These are phyloP conservation scores for Pseudococcus jackbeardsleyi DNA, from an alignment of 2,888 invertebrate genomes.

Conservation along the genomic window DNA sequence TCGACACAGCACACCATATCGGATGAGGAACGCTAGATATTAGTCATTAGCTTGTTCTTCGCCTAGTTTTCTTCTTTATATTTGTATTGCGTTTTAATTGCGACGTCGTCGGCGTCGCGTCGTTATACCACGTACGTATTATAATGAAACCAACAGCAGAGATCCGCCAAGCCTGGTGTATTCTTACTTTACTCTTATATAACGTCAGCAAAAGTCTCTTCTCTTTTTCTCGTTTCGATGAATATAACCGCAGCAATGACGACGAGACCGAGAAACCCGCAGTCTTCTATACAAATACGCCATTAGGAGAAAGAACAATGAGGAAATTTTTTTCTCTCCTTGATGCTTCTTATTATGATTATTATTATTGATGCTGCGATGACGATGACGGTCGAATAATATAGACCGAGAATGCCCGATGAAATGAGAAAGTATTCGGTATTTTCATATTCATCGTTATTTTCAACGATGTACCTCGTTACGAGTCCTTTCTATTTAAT, in stretches of 20 bases:
- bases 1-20: background rate
- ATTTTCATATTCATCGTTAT: slow-evolving; percentile 5
- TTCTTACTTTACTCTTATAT: background rate
- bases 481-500: background rate
- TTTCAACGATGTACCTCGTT: no score
- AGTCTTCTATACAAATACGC: background rate
- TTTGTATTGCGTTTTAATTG: slow-evolving; percentile 59
- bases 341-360: background rate
- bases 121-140: background rate
- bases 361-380: background rate
- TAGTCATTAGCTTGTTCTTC: slow-evolving; percentile 50
- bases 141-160: background rate
- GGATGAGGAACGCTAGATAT: slow-evolving; percentile 25
- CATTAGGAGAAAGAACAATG: background rate
- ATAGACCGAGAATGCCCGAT: background rate
- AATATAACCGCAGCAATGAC: background rate
- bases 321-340: background rate
- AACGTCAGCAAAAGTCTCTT: background rate
- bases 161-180: no score
- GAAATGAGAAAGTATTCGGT: background rate
- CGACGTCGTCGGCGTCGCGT: background rate
- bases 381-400: background rate
- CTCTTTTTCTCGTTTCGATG: background rate
- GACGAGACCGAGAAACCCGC: background rate
- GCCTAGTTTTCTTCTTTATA: slow-evolving; percentile 4